Percentiles rank a stretch among this genome's conserved stretches.
phyloP scores from a whole-genome alignment of 2,113 vertebrate species.

The Podarcis cretensis region DNA sequence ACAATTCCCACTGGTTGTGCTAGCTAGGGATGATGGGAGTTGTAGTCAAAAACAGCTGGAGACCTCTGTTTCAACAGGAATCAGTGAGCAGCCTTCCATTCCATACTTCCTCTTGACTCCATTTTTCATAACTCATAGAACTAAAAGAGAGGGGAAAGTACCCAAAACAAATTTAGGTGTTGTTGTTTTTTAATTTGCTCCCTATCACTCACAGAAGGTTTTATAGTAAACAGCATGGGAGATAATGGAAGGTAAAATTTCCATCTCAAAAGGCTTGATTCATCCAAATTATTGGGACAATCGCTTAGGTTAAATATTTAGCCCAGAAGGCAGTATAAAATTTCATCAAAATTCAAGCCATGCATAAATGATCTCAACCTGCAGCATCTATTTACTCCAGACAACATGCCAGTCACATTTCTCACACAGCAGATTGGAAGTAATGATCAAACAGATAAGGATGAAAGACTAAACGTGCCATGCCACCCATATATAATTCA shows the following conservation, averaged over 20 bases:
- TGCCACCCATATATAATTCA: slow-evolving; percentile 69
- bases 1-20: too few species aligned
- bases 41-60: too few species aligned
- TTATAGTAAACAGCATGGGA: slow-evolving; percentile 68
- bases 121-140: slow-evolving; percentile 52
- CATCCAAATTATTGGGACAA: slow-evolving; percentile 73
- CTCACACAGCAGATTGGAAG: slow-evolving; percentile 63
- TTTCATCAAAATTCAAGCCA: slow-evolving; percentile 75
- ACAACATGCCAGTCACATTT: slow-evolving; percentile 70
- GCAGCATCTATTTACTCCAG: slow-evolving; percentile 71
- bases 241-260: slow-evolving; percentile 75
- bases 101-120: slow-evolving; percentile 34
- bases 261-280: slow-evolving; percentile 70
- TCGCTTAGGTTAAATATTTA: slow-evolving; percentile 75
- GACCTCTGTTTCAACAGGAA: neutral
- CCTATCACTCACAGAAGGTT: slow-evolving; percentile 57
- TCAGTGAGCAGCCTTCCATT: neutral
- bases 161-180: slow-evolving; percentile 30
- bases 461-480: slow-evolving; percentile 63
- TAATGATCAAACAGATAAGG: slow-evolving; percentile 69
- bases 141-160: neutral
- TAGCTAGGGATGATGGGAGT: too few species aligned
- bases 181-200: slow-evolving; percentile 47
- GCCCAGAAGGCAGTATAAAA: slow-evolving; percentile 74
- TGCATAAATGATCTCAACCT: slow-evolving; percentile 71